A percentile compares a stretch with the other conserved stretches of the same genome.
phyloP scores from a whole-genome alignment of 2,797 vertebrate genomes.

The Micrastur ruficollis region DNA sequence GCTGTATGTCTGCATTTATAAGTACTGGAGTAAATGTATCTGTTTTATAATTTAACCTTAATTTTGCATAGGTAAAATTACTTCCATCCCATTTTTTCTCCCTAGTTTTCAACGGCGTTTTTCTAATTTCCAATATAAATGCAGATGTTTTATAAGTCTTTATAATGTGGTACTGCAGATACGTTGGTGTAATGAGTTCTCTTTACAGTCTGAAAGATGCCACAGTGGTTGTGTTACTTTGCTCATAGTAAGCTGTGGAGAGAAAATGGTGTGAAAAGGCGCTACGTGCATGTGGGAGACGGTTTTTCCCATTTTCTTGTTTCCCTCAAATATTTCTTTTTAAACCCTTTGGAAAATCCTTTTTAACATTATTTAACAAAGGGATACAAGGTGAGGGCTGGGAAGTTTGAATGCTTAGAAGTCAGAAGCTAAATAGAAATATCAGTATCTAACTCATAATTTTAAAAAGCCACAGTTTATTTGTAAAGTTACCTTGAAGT shows the following conservation, averaged over 20 bases:
- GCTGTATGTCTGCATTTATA: neutral
- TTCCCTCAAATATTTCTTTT: neutral
- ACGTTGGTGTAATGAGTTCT: neutral
- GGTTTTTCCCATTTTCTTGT: neutral
- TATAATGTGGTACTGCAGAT: neutral
- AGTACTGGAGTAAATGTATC: neutral
- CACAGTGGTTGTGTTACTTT: neutral
- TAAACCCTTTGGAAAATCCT: neutral
- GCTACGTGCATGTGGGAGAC: neutral
- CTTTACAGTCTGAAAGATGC: neutral
- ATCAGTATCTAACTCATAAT: neutral
- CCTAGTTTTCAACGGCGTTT: neutral
- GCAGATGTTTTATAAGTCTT: neutral
- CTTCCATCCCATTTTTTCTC: neutral
- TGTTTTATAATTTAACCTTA: neutral
- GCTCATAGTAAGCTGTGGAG: neutral
- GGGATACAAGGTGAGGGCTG: neutral
- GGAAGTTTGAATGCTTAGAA: neutral
- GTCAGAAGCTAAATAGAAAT: neutral
- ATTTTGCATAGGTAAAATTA: neutral
- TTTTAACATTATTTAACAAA: neutral
- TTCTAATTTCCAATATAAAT: neutral
- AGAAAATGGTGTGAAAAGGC: neutral
- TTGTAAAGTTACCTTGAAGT: neutral
- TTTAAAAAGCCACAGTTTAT: neutral